Evolutionary conservation across 35 echinoderm and acorn worm genomes (phyloP), one percentile per base, ranked within the genome.

Genomic region (Heliocidaris tuberculata): DNA sequence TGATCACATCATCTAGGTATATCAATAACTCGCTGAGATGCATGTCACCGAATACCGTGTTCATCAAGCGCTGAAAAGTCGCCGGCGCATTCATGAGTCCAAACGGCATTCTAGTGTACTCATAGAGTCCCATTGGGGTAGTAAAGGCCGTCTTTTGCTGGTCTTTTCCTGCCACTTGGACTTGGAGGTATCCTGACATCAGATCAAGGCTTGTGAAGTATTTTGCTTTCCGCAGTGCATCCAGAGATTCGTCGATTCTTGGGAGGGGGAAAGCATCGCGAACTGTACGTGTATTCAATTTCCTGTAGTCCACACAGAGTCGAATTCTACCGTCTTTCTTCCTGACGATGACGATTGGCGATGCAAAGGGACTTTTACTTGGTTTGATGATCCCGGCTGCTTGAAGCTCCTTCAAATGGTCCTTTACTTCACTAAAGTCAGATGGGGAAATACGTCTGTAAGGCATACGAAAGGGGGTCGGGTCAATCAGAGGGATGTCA

Each of bases 1-100:
- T n/a, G n/a, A n/a, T n/a, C n/a, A n/a, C n/a, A 50, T 97, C 95
- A 86, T 96, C 96, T 47, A 96, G n/a, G 86, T 96, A 95, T 29
- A 92, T 30, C 0, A 96, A 42, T 13, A 95, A 11, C 10, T 86
- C 85, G 31, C 19, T 86, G 7, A 93, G 50, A 49, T 94, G 78
- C 59, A 94, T 93, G n/a, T 93, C 56, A 11, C 95, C 95, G 47
- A 93, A 93, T 65, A 96, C 90, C 12, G 85, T n/a, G n/a, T n/a
- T n/a, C n/a, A n/a, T n/a, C n/a, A n/a, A n/a, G n/a, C n/a, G n/a
- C n/a, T n/a, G n/a, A 35, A 95, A 95, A 1, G 94, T 95, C n/a
- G 94, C 94, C 9, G 94, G 94, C 2, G 94, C 94, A 32, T 90
- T 90, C 21, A 52, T 48, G 2, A 95, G 86, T 17, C 94, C 94